Evolutionary conservation across 2,113 vertebrate species (phyloP), one percentile per base, ranked within the genome.

Genomic region (Austrofundulus limnaeus): DNA sequence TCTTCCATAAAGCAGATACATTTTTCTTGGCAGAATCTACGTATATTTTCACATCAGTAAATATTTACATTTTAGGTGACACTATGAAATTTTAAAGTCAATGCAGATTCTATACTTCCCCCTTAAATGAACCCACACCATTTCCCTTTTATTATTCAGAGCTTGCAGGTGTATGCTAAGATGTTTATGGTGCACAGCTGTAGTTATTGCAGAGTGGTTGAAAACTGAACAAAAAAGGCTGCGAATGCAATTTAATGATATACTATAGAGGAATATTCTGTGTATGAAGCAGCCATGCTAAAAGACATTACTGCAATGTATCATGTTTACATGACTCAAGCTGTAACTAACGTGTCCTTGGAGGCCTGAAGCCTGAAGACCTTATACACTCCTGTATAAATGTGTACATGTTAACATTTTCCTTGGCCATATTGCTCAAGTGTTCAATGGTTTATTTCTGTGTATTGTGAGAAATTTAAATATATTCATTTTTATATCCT

Each of bases 131-230:
- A 7, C 48, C 15, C 24, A 16, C 16, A 24, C 21, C 13, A 42
- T 24, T 41, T 41, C 4, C 2, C 7, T 57, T 57, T 12, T n/a
- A n/a, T 12, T 7, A 16, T 12, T 17, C 23, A 12, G 39, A 14
- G 39, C 16, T 14, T 50, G 48, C 21, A 57, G n/a, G 21, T 53
- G 51, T 12, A 34, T 34, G 48, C n/a, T 14, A 11, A 11, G 10
- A 57, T 12, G 39, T 43, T 5, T 28, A 50, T 16, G 53, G 28
- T 41, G 8, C 39, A 42, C 55, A 58, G 55, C 15, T n/a, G 55
- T 23, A 16, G 38, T 57, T 42, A 57, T 24, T 42, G 53, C n/a
- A 56, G 14, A 31, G 15, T 5, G 17, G 50, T 52, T 31, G 16
- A 16, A 52, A 52, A 52, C 16, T 12, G 23, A 43, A 39, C 39